Conservation (phyloP, 2,797 vertebrate genomes). For the Pachyuromys duprasi region DNA sequence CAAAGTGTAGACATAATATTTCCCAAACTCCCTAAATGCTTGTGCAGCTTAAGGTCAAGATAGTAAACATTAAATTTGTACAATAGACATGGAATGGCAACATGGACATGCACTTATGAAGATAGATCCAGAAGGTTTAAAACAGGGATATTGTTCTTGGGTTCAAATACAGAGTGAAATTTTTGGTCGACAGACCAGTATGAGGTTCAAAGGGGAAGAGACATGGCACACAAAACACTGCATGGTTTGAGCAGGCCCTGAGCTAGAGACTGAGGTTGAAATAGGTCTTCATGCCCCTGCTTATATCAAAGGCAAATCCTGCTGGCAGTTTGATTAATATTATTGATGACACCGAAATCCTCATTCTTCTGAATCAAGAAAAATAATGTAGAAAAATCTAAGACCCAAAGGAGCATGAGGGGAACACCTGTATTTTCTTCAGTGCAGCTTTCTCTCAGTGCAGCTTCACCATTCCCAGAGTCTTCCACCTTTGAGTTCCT, state of each 20-base stretch:
- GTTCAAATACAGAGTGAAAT: background rate
- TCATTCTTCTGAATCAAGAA: background rate
- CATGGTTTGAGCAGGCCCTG: background rate
- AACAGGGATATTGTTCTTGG: background rate
- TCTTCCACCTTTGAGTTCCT: background rate
- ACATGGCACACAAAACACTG: background rate
- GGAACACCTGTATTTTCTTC: background rate
- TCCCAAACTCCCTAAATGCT: background rate
- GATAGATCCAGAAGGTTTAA: background rate
- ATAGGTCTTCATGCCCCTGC: background rate
- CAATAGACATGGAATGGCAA: background rate
- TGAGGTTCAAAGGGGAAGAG: background rate
- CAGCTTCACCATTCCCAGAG: background rate
- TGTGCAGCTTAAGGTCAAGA: background rate
- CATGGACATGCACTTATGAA: fast-evolving
- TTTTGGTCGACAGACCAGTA: background rate
- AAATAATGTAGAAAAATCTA: background rate
- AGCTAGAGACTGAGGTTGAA: background rate
- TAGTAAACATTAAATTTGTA: background rate
- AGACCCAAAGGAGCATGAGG: background rate
- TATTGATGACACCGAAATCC: background rate
- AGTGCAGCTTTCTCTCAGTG: background rate
- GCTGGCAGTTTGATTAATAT: background rate
- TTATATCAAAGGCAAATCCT: background rate
- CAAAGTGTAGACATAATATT: background rate